phyloP scores from a whole-genome alignment of 2,797 vertebrate genomes.

The Diglossa cyanea region DNA sequence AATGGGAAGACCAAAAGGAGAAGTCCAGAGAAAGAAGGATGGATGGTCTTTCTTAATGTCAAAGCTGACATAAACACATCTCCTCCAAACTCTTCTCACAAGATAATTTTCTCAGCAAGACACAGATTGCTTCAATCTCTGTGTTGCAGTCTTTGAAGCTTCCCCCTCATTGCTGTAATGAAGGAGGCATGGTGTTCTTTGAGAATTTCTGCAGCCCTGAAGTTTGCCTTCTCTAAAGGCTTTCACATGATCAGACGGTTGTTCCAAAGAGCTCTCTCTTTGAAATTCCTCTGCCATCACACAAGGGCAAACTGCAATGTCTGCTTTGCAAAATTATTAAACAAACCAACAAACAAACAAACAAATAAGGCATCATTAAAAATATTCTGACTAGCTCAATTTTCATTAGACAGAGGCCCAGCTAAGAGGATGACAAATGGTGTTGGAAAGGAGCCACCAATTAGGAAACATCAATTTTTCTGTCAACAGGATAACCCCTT shows the following conservation, averaged over 20 bases:
- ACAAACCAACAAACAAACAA: neutral
- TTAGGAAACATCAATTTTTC: constrained; percentile 31
- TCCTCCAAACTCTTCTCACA: constrained; percentile 50
- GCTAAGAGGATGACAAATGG: neutral
- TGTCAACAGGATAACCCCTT: constrained; percentile 4
- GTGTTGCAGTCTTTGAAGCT: constrained; percentile 73
- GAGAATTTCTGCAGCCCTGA: constrained; percentile 67
- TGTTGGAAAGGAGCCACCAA: constrained; percentile 3
- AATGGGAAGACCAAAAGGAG: constrained; percentile 66
- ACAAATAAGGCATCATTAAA: neutral
- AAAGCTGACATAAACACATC: constrained; percentile 70
- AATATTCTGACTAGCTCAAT: neutral
- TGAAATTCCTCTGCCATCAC: constrained; percentile 21
- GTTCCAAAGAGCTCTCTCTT: constrained; percentile 49
- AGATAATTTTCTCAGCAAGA: constrained; percentile 76
- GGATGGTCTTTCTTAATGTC: constrained; percentile 73
- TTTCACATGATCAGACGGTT: constrained; percentile 57
- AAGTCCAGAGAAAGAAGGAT: constrained; percentile 66
- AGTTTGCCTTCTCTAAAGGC: constrained; percentile 66
- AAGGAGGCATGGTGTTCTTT: constrained; percentile 61
- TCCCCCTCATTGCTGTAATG: constrained; percentile 55
- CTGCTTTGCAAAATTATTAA: neutral
- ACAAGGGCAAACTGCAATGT: neutral
- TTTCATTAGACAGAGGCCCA: neutral
- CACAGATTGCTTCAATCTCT: constrained; percentile 73